A percentile compares a stretch with the other conserved stretches of the same genome.
Evolutionary conservation across 2,888 invertebrate genomes (phyloP).

Genomic region (Patella caerulea): DNA sequence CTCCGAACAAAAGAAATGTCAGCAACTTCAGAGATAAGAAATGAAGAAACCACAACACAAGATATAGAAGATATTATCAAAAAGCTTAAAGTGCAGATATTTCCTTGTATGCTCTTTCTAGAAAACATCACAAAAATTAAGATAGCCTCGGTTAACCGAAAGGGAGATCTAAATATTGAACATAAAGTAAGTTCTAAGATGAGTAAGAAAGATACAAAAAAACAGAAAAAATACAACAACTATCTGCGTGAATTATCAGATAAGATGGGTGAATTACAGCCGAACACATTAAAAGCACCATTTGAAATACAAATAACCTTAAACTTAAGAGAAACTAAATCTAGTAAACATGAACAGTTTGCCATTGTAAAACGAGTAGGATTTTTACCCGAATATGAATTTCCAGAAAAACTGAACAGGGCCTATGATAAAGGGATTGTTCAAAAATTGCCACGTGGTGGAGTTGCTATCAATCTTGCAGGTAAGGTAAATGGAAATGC

Average conservation of each 20-base stretch:
- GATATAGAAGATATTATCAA: conserved; percentile 13
- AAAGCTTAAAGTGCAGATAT: conserved; percentile 14
- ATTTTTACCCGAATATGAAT: conserved; percentile 26
- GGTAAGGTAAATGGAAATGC: background rate
- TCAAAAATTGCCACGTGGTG: conserved; percentile 29
- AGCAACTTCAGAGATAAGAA: conserved; percentile 42
- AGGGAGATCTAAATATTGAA: conserved; percentile 29
- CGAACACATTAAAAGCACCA: background rate
- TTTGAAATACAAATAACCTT: conserved; percentile 24
- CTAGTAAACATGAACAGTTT: conserved; percentile 39
- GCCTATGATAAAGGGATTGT: conserved; percentile 43
- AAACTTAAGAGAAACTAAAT: conserved; percentile 15
- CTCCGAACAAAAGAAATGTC: conserved; percentile 50
- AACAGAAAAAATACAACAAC: conserved; percentile 24
- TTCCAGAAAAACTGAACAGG: conserved; percentile 37
- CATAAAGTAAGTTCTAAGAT: conserved; percentile 29
- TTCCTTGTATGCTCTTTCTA: conserved; percentile 60
- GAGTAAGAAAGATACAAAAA: conserved; percentile 13
- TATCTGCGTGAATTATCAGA: conserved; percentile 12
- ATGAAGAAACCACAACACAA: conserved; percentile 1
- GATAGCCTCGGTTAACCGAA: conserved; percentile 33
- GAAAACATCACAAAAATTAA: conserved; percentile 54
- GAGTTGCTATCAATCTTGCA: conserved; percentile 16
- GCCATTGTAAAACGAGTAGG: conserved; percentile 55
- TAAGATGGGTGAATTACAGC: conserved; percentile 13